Percentiles rank a stretch among this genome's conserved stretches.
Conservation (phyloP, 1,140 invertebrate species). For the Asbolus verrucosus region DNA sequence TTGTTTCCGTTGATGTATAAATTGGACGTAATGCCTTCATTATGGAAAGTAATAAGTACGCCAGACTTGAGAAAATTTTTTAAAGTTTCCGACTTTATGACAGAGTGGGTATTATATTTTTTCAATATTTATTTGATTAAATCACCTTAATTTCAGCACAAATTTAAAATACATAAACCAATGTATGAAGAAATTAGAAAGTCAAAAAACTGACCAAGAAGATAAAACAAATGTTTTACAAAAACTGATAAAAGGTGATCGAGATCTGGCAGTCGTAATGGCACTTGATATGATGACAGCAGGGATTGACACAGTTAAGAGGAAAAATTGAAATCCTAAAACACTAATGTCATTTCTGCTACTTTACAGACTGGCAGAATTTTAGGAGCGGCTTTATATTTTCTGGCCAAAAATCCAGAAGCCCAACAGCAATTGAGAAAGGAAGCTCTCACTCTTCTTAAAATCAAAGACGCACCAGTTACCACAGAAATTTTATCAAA, state of each 20-base stretch:
- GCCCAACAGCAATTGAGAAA: conserved; percentile 48
- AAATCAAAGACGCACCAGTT: conserved; percentile 43
- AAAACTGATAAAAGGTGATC: conserved; percentile 67
- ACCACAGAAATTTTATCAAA: conserved; percentile 66
- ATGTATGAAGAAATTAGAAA: conserved; percentile 62
- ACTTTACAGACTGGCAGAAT: conserved; percentile 55
- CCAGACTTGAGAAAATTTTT: conserved; percentile 52
- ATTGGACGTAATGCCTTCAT: conserved; percentile 72
- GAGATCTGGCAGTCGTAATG: conserved; percentile 71
- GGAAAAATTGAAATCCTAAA: too few relatives aligned
- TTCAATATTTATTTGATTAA: neutral
- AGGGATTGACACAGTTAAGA: conserved; percentile 78
- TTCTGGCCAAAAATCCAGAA: conserved; percentile 46
- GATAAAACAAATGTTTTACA: conserved; percentile 68
- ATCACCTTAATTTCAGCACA: conserved; percentile 39
- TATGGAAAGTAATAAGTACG: conserved; percentile 71
- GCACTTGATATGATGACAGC: conserved; percentile 79
- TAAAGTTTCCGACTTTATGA: conserved; percentile 49
- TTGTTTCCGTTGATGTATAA: conserved; percentile 71
- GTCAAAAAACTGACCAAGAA: conserved; percentile 19
- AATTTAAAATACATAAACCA: conserved; percentile 59
- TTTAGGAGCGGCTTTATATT: conserved; percentile 46
- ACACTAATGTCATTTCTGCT: neutral
- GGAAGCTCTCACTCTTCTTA: conserved; percentile 46
- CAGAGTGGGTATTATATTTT: neutral